Base-by-base conservation (phyloP, 2,797 vertebrate species). In the Clarias platycephalus region DNA sequence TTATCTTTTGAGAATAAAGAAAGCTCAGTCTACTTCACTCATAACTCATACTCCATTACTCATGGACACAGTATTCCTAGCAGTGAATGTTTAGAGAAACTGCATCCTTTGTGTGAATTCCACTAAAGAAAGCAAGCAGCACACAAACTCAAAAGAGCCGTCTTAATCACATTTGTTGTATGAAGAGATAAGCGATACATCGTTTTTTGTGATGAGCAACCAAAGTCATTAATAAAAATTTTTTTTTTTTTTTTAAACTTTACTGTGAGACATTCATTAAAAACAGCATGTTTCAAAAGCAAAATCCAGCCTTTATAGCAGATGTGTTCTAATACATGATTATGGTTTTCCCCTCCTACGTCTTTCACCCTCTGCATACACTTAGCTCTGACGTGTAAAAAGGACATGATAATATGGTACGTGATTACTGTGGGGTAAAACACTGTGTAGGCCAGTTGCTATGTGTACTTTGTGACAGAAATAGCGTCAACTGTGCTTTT, bases 381-480 rank as follows among this genome's bases (percentile, higher is more conserved):
- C 0, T 53, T 4, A 75, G 40, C 70, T 49, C n/a, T 74, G 44
- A 9, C 12, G 53, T 57, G 31, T 22, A 55, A 55, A 55, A 75
- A 22, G n/a, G 1, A 55, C 8, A 1, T 74, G 16, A 57, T 55
- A 55, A 75, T 55, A 55, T 31, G 26, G 7, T 10, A 57, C 16
- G 34, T 34, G 28, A 76, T 58, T 76, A 76, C 5, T 22, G 55
- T 9, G 55, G 4, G 20, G 4, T 24, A 20, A 77, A 20, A 57
- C 5, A 58, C 18, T 34, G 74, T 58, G 53, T 22, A 34, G 31
- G 5, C 31, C 4, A 3, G 57, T 8, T 60, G 75, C 31, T 57
- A 62, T 77, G 75, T 60, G 22, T n/a, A 77, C 75, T 77, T n/a
- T 62, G 49, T 28, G 57, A 77, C 75, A 60, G 20, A 77, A 77